phyloP scores from a whole-genome alignment of 2,888 invertebrate species.

The Seladonia tumulorum region DNA sequence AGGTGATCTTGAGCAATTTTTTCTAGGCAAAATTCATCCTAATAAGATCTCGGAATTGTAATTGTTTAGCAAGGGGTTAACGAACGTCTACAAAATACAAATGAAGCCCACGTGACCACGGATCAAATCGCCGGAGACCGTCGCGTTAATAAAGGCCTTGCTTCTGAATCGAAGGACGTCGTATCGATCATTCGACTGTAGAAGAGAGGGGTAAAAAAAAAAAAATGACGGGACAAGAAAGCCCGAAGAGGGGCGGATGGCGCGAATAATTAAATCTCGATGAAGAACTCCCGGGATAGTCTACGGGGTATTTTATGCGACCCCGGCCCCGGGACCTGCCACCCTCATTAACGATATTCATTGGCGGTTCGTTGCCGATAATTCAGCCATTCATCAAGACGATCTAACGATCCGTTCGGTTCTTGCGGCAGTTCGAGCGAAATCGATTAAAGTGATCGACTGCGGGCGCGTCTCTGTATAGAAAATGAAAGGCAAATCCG shows the following conservation, averaged over 20 bases:
- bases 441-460: constrained; percentile 80
- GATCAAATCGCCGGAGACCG: background rate
- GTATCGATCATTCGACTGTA: constrained; percentile 46
- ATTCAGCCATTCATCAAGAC: constrained; percentile 79
- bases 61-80: background rate
- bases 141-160: constrained; percentile 46
- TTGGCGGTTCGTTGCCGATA: constrained; percentile 76
- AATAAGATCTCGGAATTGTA: background rate
- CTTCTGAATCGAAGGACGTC: constrained; percentile 29
- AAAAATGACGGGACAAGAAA: background rate
- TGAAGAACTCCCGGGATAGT: constrained; percentile 53
- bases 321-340: constrained; percentile 60
- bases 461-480: constrained; percentile 59
- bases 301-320: constrained; percentile 67
- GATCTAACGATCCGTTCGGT: constrained; percentile 74
- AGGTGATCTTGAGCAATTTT: no score
- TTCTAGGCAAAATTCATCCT: background rate
- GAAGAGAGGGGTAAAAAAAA: background rate
- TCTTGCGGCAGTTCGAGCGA: constrained; percentile 69
- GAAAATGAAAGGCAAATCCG: constrained; percentile 46
- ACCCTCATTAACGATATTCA: constrained; percentile 78
- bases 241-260: background rate
- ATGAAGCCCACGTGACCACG: background rate
- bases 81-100: background rate
- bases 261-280: constrained; percentile 69